Evolutionary conservation across 2,888 invertebrate genomes (phyloP), one percentile per base, ranked within the genome.

Genomic region (Ochropleura plecta): DNA sequence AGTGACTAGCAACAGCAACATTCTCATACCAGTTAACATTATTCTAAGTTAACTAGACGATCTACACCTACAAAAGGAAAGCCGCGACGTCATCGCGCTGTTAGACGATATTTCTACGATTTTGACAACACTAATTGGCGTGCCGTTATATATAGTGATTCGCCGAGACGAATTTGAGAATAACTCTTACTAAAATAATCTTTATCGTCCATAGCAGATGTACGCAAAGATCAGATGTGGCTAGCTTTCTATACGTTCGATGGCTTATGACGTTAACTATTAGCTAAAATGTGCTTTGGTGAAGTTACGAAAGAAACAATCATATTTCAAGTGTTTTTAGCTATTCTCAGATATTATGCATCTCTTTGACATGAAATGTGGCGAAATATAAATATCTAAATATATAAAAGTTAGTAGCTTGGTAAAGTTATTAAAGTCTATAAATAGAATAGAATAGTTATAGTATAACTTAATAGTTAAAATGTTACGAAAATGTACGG

Each of bases 61-160:
- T 51, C 53, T 49, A 20, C 66, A 63, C 71, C 69, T 65, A 71
- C n/a, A 64, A 82, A 83, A 81, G 55, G 81, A 86, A 86, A 85
- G 86, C 73, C 62, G 60, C 64, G 49, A 73, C 81, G 73, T 81
- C 76, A 78, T 55, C 6, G 44, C 67, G 69, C 75, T 60, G 60
- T 66, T 62, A 81, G 75, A 76, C 85, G 76, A 86, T 86, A 82
- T 81, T 79, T 86, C 79, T 81, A 78, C 78, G 72, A 78, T 86
- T 85, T 83, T 83, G 86, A 86, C 85, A 81, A 66, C 74, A 65
- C 75, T 83, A 83, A 86, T 81, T 86, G 86, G 85, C 86, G 83
- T 83, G 85, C 77, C 30, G 84, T 69, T 81, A 57, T 83, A 81
- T 62, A 60, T 69, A 69, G 75, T 73, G 85, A 78, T 68, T 68